These are phyloP conservation scores for Koerneria pararmatus DNA, from an alignment of 2,888 invertebrate genomes.

Conservation along the genomic window DNA sequence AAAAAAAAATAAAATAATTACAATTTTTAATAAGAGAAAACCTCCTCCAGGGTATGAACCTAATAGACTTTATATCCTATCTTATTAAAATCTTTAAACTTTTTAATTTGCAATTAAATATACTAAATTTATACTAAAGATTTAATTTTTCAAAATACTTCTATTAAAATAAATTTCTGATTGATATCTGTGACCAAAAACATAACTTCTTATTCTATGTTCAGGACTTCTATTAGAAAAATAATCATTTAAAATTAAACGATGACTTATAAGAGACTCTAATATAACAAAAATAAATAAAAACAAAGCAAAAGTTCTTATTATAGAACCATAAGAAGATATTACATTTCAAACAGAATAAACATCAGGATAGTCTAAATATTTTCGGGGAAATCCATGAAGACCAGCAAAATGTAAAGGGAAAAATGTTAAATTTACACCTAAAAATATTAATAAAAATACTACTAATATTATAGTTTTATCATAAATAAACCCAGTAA, in stretches of 20 bases:
- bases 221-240: conserved; percentile 42
- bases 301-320: conserved; percentile 68
- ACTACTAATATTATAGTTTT: conserved; percentile 69
- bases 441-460: conserved; percentile 73
- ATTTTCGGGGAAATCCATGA: conserved; percentile 74
- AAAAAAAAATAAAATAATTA: conserved; percentile 46
- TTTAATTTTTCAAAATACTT: conserved; percentile 34
- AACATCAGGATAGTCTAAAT: conserved; percentile 72
- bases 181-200: conserved; percentile 45
- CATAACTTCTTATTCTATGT: conserved; percentile 35
- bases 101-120: conserved; percentile 46
- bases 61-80: conserved; percentile 46
- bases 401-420: conserved; percentile 75
- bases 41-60: conserved; percentile 45
- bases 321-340: conserved; percentile 71
- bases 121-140: conserved; percentile 40
- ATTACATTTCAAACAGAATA: conserved; percentile 71
- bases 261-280: conserved; percentile 62
- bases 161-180: conserved; percentile 42
- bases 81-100: conserved; percentile 37
- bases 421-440: conserved; percentile 78
- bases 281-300: conserved; percentile 68
- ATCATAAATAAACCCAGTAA: conserved; percentile 69
- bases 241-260: conserved; percentile 41
- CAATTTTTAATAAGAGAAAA: conserved; percentile 46